A percentile compares a stretch with the other conserved stretches of the same genome.
phyloP scores from a whole-genome alignment of 2,113 vertebrate species.

The Casuarius casuarius region DNA sequence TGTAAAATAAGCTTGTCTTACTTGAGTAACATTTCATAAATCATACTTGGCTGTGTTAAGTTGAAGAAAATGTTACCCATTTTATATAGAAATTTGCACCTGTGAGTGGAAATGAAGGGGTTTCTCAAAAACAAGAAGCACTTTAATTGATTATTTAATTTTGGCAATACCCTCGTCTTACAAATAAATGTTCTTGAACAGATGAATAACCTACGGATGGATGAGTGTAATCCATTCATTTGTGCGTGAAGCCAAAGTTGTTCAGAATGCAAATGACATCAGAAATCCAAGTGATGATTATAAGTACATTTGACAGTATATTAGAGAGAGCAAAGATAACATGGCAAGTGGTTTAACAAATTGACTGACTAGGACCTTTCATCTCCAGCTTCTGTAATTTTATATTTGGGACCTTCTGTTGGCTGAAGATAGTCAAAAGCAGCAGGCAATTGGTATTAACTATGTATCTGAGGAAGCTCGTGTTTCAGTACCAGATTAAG shows the following conservation, averaged over 20 bases:
- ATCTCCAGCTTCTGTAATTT: background rate
- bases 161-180: background rate
- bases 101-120: background rate
- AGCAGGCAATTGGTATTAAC: background rate
- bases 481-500: background rate
- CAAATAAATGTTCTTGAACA: slow-evolving; percentile 17
- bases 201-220: slow-evolving; percentile 30
- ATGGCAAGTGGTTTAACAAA: background rate
- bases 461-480: background rate
- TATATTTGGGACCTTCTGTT: background rate
- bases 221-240: slow-evolving; percentile 32
- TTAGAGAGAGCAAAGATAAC: background rate
- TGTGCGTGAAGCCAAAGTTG: slow-evolving; percentile 37
- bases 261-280: slow-evolving; percentile 6
- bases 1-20: slow-evolving; percentile 56
- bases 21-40: slow-evolving; percentile 38
- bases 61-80: background rate
- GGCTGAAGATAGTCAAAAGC: background rate
- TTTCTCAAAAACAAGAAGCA: background rate
- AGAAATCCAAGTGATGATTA: background rate
- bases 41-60: background rate
- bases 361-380: background rate
- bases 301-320: background rate
- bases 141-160: background rate
- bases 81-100: background rate